Evolutionary conservation across 2,888 invertebrate species (phyloP).

Genomic region (Rhorus exstirpatorius): DNA sequence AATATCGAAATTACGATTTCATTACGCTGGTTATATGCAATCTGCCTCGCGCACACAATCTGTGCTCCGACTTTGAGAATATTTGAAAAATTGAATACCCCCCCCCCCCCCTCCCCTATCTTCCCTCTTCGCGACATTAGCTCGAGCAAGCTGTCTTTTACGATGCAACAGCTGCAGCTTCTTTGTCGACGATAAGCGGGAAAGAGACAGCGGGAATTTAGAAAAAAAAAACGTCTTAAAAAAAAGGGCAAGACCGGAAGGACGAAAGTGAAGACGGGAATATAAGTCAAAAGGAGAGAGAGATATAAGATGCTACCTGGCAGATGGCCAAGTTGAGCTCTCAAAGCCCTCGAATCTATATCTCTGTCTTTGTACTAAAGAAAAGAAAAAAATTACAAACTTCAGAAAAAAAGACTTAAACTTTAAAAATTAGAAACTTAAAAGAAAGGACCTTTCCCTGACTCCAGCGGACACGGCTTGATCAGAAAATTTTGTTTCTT

Average conservation of each 20-base stretch:
- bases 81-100: constrained; percentile 36
- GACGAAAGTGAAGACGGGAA: neutral
- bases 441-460: no score
- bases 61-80: neutral
- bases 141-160: constrained; percentile 16
- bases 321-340: constrained; percentile 47
- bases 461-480: no score
- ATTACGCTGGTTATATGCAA: neutral
- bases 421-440: no score
- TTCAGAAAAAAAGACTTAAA: no score
- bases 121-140: neutral
- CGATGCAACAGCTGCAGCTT: constrained; percentile 52
- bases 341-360: constrained; percentile 21
- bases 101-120: neutral
- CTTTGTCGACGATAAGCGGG: neutral
- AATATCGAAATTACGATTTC: constrained; percentile 50
- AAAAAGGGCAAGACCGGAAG: neutral
- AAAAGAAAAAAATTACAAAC: no score
- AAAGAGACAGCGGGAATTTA: neutral
- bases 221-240: neutral
- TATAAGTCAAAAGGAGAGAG: constrained; percentile 2
- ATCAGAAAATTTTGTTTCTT: no score
- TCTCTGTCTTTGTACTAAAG: no score
- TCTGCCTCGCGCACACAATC: neutral
- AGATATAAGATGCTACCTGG: constrained; percentile 42